Conservation (phyloP, 2,797 vertebrate genomes). For the Sitta carolinensis region DNA sequence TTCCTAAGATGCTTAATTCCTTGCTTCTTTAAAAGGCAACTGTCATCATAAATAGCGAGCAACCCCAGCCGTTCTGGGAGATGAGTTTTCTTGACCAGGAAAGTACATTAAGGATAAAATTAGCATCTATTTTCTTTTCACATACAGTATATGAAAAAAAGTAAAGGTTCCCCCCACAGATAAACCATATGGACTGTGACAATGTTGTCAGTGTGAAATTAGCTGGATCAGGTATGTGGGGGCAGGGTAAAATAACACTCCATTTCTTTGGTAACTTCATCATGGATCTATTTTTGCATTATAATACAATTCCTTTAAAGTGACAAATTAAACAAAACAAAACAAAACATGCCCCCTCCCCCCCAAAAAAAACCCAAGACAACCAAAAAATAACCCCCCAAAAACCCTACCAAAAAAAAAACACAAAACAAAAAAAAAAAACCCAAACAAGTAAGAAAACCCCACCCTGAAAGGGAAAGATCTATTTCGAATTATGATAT, state of each 20-base stretch:
- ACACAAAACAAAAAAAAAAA: not conserved
- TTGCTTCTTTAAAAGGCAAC: conserved; percentile 18
- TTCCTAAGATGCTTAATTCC: conserved; percentile 2
- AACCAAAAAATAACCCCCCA: rapidly evolving
- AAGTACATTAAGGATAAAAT: not conserved
- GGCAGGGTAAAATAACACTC: not conserved
- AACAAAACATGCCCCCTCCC: no score
- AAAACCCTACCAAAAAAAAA: not conserved
- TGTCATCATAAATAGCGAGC: not conserved
- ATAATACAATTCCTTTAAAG: not conserved
- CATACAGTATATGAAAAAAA: not conserved
- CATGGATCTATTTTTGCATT: not conserved
- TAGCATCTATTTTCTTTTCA: not conserved
- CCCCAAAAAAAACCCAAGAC: not conserved
- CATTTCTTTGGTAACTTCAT: not conserved
- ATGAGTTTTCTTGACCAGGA: not conserved
- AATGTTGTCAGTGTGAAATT: conserved; percentile 7
- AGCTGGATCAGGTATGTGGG: not conserved
- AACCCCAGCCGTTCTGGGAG: not conserved
- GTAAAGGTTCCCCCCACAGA: not conserved
- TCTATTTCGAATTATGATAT: not conserved
- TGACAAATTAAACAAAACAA: not conserved
- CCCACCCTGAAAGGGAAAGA: not conserved
- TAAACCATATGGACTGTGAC: not conserved
- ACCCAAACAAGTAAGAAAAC: rapidly evolving